phyloP scores from a whole-genome alignment of 35 echinoderm and acorn worm species.

The Ptychodera flava region DNA sequence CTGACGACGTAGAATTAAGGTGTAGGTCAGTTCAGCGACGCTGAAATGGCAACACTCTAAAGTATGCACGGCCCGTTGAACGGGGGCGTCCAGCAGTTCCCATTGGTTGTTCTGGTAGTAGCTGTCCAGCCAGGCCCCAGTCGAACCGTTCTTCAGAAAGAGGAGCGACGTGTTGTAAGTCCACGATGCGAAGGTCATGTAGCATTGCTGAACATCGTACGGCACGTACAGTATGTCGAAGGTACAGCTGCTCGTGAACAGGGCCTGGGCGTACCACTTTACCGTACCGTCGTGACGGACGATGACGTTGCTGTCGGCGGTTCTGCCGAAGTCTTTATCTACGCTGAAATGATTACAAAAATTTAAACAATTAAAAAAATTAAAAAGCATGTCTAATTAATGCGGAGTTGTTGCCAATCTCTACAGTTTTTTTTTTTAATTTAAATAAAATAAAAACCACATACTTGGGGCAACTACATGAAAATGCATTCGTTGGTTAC shows the following conservation, averaged over 20 bases:
- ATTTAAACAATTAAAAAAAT: too few species aligned
- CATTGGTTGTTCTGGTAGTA: slow-evolving; percentile 57
- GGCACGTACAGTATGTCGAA: slow-evolving; percentile 60
- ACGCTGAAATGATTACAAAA: slow-evolving; percentile 32
- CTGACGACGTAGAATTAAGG: slow-evolving; percentile 33
- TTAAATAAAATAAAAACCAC: too few species aligned
- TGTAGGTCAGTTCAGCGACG: slow-evolving; percentile 42
- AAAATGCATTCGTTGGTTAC: too few species aligned
- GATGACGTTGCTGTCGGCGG: slow-evolving; percentile 33
- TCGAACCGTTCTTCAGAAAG: too few species aligned
- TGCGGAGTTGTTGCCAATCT: too few species aligned
- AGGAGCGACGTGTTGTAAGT: too few species aligned
- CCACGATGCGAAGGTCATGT: slow-evolving; percentile 66
- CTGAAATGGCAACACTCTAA: slow-evolving; percentile 44
- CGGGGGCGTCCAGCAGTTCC: slow-evolving; percentile 23
- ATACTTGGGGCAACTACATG: too few species aligned
- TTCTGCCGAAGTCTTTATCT: slow-evolving; percentile 24
- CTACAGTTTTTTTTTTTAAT: too few species aligned
- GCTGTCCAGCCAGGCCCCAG: slow-evolving; percentile 10
- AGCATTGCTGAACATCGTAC: slow-evolving; percentile 54
- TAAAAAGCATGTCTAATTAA: too few species aligned
- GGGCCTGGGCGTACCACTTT: slow-evolving; percentile 57
- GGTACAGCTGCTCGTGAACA: slow-evolving; percentile 49
- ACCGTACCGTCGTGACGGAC: slow-evolving; percentile 33
- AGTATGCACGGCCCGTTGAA: background rate